A percentile compares a stretch with the other conserved stretches of the same genome.
Conservation (phyloP, 2,888 invertebrate species). For the Sialis fuliginosa region DNA sequence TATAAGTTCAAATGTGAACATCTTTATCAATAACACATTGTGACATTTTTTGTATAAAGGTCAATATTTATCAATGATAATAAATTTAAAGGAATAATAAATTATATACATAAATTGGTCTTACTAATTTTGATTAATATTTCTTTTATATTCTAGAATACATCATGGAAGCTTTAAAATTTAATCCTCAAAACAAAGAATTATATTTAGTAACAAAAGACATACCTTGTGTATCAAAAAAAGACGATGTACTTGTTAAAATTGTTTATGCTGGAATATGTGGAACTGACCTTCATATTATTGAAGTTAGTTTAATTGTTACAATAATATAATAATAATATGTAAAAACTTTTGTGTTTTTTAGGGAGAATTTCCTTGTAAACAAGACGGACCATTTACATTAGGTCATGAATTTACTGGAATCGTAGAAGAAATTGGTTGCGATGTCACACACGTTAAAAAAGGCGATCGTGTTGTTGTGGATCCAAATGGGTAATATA, state of each 20-base stretch:
- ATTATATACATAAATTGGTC: too few relatives aligned
- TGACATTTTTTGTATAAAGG: too few relatives aligned
- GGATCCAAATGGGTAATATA: conserved; percentile 43
- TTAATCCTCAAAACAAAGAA: conserved; percentile 27
- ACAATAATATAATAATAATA: background rate
- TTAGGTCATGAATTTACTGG: conserved; percentile 57
- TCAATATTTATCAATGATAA: too few relatives aligned
- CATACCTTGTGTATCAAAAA: conserved; percentile 26
- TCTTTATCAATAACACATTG: too few relatives aligned
- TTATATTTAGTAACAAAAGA: conserved; percentile 28
- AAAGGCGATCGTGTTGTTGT: conserved; percentile 47
- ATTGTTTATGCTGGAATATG: conserved; percentile 52
- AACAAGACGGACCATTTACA: conserved; percentile 29
- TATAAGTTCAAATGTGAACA: too few relatives aligned
- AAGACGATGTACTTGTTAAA: conserved; percentile 41
- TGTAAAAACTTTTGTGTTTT: conserved; percentile 8
- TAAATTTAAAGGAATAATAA: too few relatives aligned
- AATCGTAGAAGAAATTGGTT: conserved; percentile 34
- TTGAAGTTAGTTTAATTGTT: conserved; percentile 31
- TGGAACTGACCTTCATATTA: conserved; percentile 55
- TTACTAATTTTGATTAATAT: too few relatives aligned
- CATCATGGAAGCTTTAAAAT: conserved; percentile 38
- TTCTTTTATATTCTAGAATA: too few relatives aligned
- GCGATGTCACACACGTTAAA: conserved; percentile 33
- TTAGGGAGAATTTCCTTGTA: conserved; percentile 50